phyloP scores from a whole-genome alignment of 2,888 invertebrate genomes.

The Alloscopus bannaensis region DNA sequence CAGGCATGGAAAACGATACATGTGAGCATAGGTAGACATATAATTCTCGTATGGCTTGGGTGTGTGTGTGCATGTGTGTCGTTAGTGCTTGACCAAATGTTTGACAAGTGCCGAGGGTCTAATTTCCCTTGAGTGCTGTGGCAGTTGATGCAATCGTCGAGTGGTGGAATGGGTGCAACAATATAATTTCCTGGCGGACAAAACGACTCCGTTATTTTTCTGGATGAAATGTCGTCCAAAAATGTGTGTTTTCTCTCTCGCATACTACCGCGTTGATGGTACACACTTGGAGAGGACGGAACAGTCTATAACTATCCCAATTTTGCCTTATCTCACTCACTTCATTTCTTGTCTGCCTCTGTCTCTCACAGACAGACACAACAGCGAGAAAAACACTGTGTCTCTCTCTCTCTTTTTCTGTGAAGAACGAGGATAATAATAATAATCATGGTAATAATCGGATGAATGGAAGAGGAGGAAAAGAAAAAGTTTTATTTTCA shows the following conservation, averaged over 20 bases:
- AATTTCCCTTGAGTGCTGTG: constrained; percentile 74
- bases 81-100: constrained; percentile 69
- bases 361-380: constrained; percentile 14
- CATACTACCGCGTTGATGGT: too few species aligned
- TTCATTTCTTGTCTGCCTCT: constrained; percentile 7
- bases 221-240: too few species aligned
- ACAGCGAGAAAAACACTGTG: too few species aligned
- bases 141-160: constrained; percentile 54
- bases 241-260: too few species aligned
- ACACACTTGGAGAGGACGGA: too few species aligned
- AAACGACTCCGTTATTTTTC: constrained; percentile 25
- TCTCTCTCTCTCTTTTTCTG: too few species aligned
- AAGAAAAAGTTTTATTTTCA: constrained; percentile 50
- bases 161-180: constrained; percentile 60
- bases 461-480: constrained; percentile 52
- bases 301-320: constrained; percentile 52
- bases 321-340: constrained; percentile 44
- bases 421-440: constrained; percentile 59
- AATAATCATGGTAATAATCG: constrained; percentile 57
- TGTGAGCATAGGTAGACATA: too few species aligned
- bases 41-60: too few species aligned
- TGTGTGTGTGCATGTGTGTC: too few species aligned
- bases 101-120: constrained; percentile 72
- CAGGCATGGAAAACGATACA: too few species aligned
- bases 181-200: constrained; percentile 35